Base-by-base conservation (phyloP, 2,113 vertebrate genomes). In the Dicentrarchus labrax region DNA sequence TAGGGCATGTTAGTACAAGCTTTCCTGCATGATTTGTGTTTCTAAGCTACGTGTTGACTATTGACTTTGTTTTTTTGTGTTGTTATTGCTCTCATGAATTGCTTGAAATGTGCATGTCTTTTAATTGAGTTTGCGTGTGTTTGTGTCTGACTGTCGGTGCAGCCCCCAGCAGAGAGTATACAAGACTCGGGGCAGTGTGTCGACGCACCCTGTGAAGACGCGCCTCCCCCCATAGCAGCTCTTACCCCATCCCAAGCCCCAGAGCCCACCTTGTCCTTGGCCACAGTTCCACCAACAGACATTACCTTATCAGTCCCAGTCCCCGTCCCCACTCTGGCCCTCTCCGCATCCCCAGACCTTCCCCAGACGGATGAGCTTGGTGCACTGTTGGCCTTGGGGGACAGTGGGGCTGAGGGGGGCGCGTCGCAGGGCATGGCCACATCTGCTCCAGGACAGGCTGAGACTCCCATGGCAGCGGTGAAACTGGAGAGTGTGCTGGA, bases 401-500 rank as follows among this genome's bases (percentile, higher is more conserved):
- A 93, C 88, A 54, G 59, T 86, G 91, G 78, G 89, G 88, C 91
- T 71, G 89, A 82, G 86, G 94, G 91, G 92, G 94, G 85, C 39
- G 57, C 82, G 68, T 91, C 89, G 72, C 89, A 91, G 92, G 91
- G 93, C 92, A 87, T 74, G 87, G 75, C 80, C 93, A 90, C 86
- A 92, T 94, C 93, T 93, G 83, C 90, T 93, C 76, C 94, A 83
- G 94, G 94, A 79, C 85, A 47, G 81, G 84, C 94, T 83, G 91
- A 69, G 87, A 86, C 94, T 91, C 92, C 91, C 89, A 87, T 89
- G 89, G 95, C 95, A 86, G 93, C 91, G 92, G 81, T 92, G 93
- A 96, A 95, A 96, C 86, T 94, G 94, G 97, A 97, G 93, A 96
- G 89, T 91, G 96, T 97, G 91, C 95, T 97, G 96, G 97, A 99